Conservation (phyloP, 1,140 invertebrate species). For the Aphelenchoides avenae region DNA sequence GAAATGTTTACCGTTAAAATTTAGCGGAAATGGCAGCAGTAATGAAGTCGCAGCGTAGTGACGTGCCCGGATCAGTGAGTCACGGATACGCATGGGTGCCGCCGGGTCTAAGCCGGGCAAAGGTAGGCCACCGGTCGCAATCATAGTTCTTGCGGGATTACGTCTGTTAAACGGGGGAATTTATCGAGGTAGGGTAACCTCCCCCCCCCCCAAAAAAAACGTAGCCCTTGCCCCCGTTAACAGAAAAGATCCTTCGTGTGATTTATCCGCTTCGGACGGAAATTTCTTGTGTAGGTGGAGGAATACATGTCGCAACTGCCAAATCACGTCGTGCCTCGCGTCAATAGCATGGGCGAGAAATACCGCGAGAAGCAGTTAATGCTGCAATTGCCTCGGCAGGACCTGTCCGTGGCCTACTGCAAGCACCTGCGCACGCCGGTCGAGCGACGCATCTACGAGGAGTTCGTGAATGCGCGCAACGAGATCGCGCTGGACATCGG, state of each 20-base stretch:
- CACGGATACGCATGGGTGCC: slow-evolving; percentile 59
- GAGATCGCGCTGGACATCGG: slow-evolving; percentile 91
- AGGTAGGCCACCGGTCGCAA: slow-evolving; percentile 42
- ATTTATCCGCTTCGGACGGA: too few relatives aligned
- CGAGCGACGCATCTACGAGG: slow-evolving; percentile 61
- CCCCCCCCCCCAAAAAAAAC: too few relatives aligned
- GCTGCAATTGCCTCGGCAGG: slow-evolving; percentile 79
- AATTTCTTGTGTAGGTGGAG: slow-evolving; percentile 65
- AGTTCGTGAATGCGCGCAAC: slow-evolving; percentile 84
- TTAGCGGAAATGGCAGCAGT: slow-evolving; percentile 36
- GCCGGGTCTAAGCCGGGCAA: slow-evolving; percentile 49
- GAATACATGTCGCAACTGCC: slow-evolving; percentile 74
- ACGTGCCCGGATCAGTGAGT: slow-evolving; percentile 47
- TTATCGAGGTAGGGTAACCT: too few relatives aligned
- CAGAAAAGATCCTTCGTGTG: too few relatives aligned
- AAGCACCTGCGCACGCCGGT: slow-evolving; percentile 69
- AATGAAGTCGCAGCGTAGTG: slow-evolving; percentile 19
- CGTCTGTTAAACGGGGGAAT: slow-evolving; percentile 18
- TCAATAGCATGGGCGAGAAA: slow-evolving; percentile 73
- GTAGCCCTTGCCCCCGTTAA: too few relatives aligned
- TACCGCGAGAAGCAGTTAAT: slow-evolving; percentile 76
- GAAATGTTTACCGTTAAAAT: slow-evolving; percentile 7
- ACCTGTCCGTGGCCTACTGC: slow-evolving; percentile 81
- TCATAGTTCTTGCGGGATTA: not conserved
- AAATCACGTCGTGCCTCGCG: slow-evolving; percentile 70